These are phyloP conservation scores for Chrysemys picta DNA, from an alignment of 2,113 vertebrate genomes.

Conservation along the genomic window DNA sequence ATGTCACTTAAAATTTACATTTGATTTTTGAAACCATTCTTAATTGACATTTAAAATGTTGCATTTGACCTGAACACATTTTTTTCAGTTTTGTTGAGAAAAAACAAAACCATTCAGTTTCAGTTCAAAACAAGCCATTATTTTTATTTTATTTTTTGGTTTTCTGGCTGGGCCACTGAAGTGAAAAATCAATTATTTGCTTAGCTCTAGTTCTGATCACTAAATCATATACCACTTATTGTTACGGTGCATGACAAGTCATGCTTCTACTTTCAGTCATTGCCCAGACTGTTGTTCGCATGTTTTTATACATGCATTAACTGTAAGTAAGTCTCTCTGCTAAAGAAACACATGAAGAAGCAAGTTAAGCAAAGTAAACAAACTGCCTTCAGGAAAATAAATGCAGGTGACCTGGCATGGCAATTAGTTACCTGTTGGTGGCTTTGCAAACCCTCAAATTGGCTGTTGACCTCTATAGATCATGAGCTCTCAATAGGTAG, in stretches of 20 bases:
- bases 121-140: neutral
- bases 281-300: neutral
- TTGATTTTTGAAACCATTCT: no score
- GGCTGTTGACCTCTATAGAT: neutral
- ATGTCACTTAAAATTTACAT: neutral
- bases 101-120: neutral
- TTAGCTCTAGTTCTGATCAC: neutral
- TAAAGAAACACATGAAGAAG: neutral
- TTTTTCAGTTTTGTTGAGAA: neutral
- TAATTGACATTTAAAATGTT: neutral
- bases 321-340: neutral
- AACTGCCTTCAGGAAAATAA: neutral
- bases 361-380: fast-evolving
- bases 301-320: conserved; percentile 22
- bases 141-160: neutral
- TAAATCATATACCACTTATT: neutral
- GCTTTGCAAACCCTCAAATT: neutral
- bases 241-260: neutral
- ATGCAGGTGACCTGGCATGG: neutral
- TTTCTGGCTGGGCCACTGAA: neutral
- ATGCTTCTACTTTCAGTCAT: neutral
- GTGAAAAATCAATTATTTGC: neutral
- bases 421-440: neutral
- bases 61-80: neutral
- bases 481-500: neutral